Evolutionary conservation across 2,797 vertebrate genomes (phyloP), one percentile per base, ranked within the genome.

Genomic region (Halcyon chelicuti): DNA sequence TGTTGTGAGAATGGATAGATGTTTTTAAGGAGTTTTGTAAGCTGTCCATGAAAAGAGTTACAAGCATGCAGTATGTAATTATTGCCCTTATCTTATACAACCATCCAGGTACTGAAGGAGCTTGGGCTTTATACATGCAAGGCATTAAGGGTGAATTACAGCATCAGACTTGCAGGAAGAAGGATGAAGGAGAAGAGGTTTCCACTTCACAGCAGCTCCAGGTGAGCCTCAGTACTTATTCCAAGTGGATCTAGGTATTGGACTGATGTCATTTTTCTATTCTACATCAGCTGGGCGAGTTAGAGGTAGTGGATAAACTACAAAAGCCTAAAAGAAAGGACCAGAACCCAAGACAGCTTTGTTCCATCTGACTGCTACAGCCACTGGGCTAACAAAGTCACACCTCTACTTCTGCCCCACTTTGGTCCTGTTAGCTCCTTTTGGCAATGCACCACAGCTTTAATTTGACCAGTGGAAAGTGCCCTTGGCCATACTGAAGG

Each of bases 21-120:
- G 77, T 79, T 95, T 93, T 82, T 67, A 93, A 92, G 81, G 55
- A 93, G 90, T 87, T 95, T 85, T 90, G 90, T 75, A 95, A 94
- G 65, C 83, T 67, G 35, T 29, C 71, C 57, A 71, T 70, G 55
- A 83, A 94, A 90, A 81, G 46, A 68, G 52, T 81, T 92, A 94
- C 81, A 82, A 87, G 58, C 0, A 0, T 68, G 49, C 79, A 85
- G 55, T 57, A 14, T 67, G 80, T 77, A 94, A 95, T 95, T 93
- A 84, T 68, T 89, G 65, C 31, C 68, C 66, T 95, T 94, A 93
- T 94, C 93, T 96, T 82, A 65, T 63, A 67, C 74, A 87, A 61
- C 77, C 61, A 74, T 79, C 42, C 74, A 60, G 72, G 35, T 47
- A 68, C 37, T 52, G 75, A 88, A 94, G 85, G 44, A 94, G 61